phyloP scores from a whole-genome alignment of 2,888 invertebrate genomes.

The Noctua comes region DNA sequence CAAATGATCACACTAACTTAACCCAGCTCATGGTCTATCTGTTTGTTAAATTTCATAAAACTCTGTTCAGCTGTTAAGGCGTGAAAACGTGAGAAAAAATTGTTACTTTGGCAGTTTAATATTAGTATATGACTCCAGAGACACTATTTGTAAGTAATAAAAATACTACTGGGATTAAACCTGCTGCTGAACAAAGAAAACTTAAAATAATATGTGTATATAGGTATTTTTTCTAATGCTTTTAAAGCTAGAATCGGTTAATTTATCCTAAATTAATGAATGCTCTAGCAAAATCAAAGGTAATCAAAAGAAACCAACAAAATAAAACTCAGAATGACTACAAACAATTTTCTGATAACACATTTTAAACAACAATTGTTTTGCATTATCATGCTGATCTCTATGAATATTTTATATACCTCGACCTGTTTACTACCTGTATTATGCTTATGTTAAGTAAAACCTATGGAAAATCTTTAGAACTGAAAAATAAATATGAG shows the following conservation, averaged over 20 bases:
- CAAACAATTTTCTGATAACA: conserved; percentile 5
- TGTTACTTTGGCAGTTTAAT: not conserved
- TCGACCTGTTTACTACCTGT: not conserved
- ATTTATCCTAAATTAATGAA: not conserved
- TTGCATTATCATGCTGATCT: conserved; percentile 20
- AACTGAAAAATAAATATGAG: not conserved
- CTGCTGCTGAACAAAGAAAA: not conserved
- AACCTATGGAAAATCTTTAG: not conserved
- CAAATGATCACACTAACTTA: not conserved
- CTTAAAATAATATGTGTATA: not conserved
- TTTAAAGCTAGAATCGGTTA: not conserved
- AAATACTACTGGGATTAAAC: not conserved
- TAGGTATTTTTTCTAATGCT: not conserved
- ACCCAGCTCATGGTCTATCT: not conserved
- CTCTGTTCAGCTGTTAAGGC: not conserved
- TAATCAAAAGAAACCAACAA: not conserved
- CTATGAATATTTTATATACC: conserved; percentile 17
- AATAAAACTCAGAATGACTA: not conserved
- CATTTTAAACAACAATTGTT: not conserved
- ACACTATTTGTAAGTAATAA: not conserved
- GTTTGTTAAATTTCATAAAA: not conserved
- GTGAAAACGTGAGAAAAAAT: not conserved
- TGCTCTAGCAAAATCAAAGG: not conserved
- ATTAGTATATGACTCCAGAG: not conserved
- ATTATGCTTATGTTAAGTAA: not conserved